A percentile compares a stretch with the other conserved stretches of the same genome.
phyloP scores from a whole-genome alignment of 2,113 vertebrate genomes.

The Ceuthmochares aereus region DNA sequence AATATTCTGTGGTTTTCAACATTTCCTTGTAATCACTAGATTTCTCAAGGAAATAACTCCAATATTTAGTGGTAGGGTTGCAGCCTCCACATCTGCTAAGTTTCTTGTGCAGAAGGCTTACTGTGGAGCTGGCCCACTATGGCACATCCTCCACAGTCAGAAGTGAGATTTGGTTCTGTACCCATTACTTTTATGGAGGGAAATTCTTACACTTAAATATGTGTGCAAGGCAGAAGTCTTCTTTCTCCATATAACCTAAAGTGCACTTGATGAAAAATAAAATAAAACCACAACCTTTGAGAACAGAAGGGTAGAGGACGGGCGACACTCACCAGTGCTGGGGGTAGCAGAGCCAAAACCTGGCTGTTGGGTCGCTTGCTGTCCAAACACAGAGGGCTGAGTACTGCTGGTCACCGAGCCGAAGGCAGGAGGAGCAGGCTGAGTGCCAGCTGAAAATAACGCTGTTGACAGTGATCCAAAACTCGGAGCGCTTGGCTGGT shows the following conservation, averaged over 20 bases:
- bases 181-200: neutral
- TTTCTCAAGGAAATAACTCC: neutral
- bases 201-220: neutral
- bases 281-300: neutral
- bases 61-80: neutral
- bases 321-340: constrained; percentile 75
- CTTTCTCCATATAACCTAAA: neutral
- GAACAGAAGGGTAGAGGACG: neutral
- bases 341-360: constrained; percentile 83
- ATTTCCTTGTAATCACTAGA: neutral
- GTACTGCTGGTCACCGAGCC: constrained; percentile 83
- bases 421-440: constrained; percentile 81
- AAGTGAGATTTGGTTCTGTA: neutral
- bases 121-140: accelerated
- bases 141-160: neutral
- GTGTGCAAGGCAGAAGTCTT: accelerated
- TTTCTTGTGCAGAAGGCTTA: neutral
- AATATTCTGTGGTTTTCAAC: neutral
- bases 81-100: neutral
- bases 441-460: constrained; percentile 81
- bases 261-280: neutral
- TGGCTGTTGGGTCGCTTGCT: constrained; percentile 80
- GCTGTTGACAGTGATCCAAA: constrained; percentile 81
- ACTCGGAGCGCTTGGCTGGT: constrained; percentile 75
- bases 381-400: constrained; percentile 85